Percentiles rank a stretch among this genome's conserved stretches.
phyloP scores from a whole-genome alignment of 2,888 invertebrate species.

The Xestoiulus laeticollis region DNA sequence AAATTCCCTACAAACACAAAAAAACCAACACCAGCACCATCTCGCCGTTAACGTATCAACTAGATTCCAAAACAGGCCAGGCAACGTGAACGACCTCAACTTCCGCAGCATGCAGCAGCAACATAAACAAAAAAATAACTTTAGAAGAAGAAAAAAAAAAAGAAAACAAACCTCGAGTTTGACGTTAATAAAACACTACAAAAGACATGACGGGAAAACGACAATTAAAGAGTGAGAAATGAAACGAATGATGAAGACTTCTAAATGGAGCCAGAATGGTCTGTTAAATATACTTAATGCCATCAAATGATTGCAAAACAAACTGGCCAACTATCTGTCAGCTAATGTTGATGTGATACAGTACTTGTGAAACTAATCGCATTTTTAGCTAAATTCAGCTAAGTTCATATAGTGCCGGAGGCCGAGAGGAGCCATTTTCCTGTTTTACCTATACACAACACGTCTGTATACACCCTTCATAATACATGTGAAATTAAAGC shows the following conservation, averaged over 20 bases:
- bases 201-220: not conserved
- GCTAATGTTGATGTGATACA: too few species aligned
- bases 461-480: too few species aligned
- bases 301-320: too few species aligned
- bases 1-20: not conserved
- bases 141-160: not conserved
- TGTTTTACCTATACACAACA: too few species aligned
- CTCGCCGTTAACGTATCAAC: not conserved
- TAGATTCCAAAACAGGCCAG: constrained; percentile 15
- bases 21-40: constrained; percentile 4
- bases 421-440: too few species aligned
- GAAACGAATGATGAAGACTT: not conserved
- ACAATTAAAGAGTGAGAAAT: not conserved
- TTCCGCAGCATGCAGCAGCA: not conserved
- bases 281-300: too few species aligned
- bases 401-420: too few species aligned
- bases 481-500: too few species aligned
- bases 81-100: constrained; percentile 26
- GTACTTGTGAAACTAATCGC: too few species aligned
- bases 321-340: too few species aligned
- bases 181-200: constrained; percentile 15
- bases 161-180: too few species aligned
- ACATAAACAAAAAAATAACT: constrained; percentile 21
- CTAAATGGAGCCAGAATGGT: not conserved
- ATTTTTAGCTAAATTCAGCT: too few species aligned